Evolutionary conservation across 2,113 vertebrate species (phyloP).

Genomic region (Eolophus roseicapilla): DNA sequence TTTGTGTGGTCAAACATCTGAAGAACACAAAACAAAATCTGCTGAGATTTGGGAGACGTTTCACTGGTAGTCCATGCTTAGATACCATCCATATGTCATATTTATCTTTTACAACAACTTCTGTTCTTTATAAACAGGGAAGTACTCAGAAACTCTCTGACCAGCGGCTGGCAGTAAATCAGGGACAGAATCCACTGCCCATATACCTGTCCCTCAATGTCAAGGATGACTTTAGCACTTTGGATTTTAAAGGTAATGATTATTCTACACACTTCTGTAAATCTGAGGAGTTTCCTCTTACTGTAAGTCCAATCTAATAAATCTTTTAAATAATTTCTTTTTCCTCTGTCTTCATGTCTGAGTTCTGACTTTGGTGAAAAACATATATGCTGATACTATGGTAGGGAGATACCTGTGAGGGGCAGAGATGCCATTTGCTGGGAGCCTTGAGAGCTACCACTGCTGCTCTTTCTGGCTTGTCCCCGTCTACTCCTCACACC

Average conservation of each 20-base stretch:
- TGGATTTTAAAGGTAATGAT: conserved; percentile 71
- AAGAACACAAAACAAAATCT: background rate
- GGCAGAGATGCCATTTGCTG: background rate
- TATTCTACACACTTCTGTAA: background rate
- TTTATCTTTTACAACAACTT: background rate
- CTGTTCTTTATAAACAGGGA: conserved; percentile 45
- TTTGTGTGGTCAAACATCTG: background rate
- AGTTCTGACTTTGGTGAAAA: background rate
- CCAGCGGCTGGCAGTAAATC: conserved; percentile 77
- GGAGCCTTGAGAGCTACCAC: background rate
- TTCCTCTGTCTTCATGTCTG: background rate
- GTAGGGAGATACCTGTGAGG: background rate
- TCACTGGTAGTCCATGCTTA: background rate
- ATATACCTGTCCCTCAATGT: conserved; percentile 84
- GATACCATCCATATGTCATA: background rate
- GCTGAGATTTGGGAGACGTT: background rate
- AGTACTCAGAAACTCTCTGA: conserved; percentile 75
- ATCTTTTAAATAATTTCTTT: background rate
- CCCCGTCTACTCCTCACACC: background rate
- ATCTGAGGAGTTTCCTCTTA: background rate
- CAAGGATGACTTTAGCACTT: conserved; percentile 71
- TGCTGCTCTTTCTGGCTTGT: background rate
- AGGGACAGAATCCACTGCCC: conserved; percentile 84
- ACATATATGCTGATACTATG: background rate
- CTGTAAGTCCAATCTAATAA: background rate